Conservation (phyloP, 2,797 vertebrate genomes). For the Melopsittacus undulatus region DNA sequence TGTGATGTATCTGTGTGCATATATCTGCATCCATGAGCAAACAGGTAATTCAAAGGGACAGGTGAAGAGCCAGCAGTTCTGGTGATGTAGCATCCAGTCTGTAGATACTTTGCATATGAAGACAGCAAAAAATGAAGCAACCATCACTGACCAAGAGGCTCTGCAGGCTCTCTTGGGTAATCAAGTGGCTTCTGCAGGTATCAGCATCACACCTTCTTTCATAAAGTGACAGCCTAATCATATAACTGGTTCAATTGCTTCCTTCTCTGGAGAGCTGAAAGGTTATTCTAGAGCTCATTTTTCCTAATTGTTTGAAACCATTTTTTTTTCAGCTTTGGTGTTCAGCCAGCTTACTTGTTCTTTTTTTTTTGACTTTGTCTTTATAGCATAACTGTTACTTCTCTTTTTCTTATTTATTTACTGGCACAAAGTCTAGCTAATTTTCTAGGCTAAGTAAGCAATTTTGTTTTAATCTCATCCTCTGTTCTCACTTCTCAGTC, state of each 20-base stretch:
- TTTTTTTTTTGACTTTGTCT: neutral
- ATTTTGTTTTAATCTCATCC: neutral
- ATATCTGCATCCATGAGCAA: neutral
- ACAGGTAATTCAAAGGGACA: accelerated
- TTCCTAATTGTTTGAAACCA: neutral
- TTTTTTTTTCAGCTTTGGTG: neutral
- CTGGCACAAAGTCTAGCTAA: neutral
- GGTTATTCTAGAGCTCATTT: neutral
- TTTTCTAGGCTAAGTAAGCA: constrained; percentile 5
- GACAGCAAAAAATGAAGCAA: accelerated
- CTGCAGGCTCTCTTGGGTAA: neutral
- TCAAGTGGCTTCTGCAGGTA: neutral
- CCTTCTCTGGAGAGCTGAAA: neutral
- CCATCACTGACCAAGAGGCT: accelerated
- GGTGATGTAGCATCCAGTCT: neutral
- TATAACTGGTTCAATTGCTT: accelerated
- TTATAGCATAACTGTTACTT: neutral
- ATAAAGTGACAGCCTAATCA: neutral
- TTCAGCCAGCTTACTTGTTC: neutral
- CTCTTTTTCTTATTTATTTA: neutral
- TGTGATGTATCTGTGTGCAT: neutral
- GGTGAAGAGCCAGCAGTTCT: accelerated
- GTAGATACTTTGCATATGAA: accelerated
- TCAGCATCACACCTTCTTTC: accelerated
- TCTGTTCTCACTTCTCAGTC: neutral